Percentiles rank a stretch among this genome's conserved stretches.
phyloP scores from a whole-genome alignment of 2,113 vertebrate genomes.

The Jacana jacana region DNA sequence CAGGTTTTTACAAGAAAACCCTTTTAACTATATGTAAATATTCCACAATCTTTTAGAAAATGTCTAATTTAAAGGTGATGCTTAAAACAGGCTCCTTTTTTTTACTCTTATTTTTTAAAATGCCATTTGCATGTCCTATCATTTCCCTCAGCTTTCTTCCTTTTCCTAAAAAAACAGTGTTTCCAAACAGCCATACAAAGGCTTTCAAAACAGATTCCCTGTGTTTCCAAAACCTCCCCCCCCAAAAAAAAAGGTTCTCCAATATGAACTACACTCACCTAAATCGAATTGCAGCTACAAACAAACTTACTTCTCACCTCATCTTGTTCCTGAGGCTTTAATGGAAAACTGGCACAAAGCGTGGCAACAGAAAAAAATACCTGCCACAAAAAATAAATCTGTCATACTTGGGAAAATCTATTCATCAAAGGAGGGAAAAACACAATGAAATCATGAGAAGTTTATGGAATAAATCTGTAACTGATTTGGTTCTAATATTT shows the following conservation, averaged over 20 bases:
- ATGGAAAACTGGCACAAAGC: constrained; percentile 71
- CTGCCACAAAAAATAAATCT: constrained; percentile 69
- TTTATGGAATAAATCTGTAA: constrained; percentile 66
- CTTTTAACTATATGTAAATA: constrained; percentile 62
- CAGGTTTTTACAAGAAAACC: constrained; percentile 47
- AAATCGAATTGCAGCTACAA: constrained; percentile 66
- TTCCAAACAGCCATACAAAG: constrained; percentile 55
- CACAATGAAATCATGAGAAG: constrained; percentile 46
- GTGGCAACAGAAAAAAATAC: constrained; percentile 63
- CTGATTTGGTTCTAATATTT: constrained; percentile 57
- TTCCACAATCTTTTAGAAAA: constrained; percentile 62
- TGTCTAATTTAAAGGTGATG: constrained; percentile 64
- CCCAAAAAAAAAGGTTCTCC: not conserved
- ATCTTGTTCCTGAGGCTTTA: constrained; percentile 50
- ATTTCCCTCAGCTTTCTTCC: constrained; percentile 55
- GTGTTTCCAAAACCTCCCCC: not conserved
- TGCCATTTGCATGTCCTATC: constrained; percentile 62
- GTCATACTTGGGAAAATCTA: constrained; percentile 65
- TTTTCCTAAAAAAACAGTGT: constrained; percentile 57
- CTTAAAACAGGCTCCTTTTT: constrained; percentile 54
- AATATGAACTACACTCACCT: constrained; percentile 13
- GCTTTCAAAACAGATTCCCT: constrained; percentile 3
- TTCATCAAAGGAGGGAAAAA: constrained; percentile 66
- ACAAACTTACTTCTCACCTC: constrained; percentile 73
- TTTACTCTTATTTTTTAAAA: constrained; percentile 45